These are phyloP conservation scores for Ecliptopera silaceata DNA, from an alignment of 2,888 invertebrate genomes.

Conservation along the genomic window DNA sequence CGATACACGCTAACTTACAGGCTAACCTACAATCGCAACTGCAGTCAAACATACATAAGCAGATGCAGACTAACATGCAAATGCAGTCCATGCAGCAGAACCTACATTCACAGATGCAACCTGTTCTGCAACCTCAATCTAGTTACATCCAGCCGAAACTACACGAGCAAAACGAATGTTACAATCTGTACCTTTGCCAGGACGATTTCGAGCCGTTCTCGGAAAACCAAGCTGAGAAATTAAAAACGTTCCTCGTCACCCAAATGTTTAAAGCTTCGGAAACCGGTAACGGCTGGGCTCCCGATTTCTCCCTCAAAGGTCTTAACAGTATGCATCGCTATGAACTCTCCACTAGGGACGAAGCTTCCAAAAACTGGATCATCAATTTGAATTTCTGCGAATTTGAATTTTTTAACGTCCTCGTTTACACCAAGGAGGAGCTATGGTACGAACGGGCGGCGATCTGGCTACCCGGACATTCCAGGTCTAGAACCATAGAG, in stretches of 20 bases:
- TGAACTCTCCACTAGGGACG: constrained; percentile 61
- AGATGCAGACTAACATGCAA: constrained; percentile 3
- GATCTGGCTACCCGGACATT: constrained; percentile 73
- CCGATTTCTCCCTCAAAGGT: constrained; percentile 61
- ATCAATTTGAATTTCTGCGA: constrained; percentile 59
- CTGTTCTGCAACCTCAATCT: neutral
- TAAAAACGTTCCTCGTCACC: constrained; percentile 60
- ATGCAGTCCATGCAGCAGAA: constrained; percentile 11
- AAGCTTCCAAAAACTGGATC: constrained; percentile 63
- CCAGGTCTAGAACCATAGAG: constrained; percentile 55
- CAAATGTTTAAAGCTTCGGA: constrained; percentile 57
- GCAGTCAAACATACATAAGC: constrained; percentile 2
- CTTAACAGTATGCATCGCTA: constrained; percentile 60
- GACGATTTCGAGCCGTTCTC: constrained; percentile 65
- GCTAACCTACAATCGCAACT: neutral
- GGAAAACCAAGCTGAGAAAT: constrained; percentile 48
- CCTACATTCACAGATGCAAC: constrained; percentile 8
- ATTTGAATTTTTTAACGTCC: constrained; percentile 56
- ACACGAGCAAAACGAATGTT: constrained; percentile 15
- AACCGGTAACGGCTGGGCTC: constrained; percentile 52
- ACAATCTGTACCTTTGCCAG: constrained; percentile 64
- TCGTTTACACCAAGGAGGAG: constrained; percentile 70
- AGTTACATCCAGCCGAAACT: neutral
- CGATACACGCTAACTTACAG: constrained; percentile 5
- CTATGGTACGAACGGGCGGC: constrained; percentile 74